Base-by-base conservation (phyloP, 2,113 vertebrate species). In the Zapus hudsonius region DNA sequence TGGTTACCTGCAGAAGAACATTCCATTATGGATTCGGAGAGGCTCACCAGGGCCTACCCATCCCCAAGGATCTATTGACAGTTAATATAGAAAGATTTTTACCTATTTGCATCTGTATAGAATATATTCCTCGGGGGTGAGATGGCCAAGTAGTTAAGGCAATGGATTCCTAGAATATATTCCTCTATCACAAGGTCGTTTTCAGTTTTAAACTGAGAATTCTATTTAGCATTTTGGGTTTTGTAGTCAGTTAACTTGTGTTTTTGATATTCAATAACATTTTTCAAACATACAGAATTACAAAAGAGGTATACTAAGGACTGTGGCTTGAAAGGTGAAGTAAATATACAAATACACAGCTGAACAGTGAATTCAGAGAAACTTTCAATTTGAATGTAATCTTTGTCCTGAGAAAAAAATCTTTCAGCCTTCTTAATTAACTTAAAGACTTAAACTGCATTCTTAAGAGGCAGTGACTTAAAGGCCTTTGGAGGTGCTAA, bases 401-500 rank as follows among this genome's bases (percentile, higher is more conserved):
- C 25, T 83, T 93, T 64, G 27, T 81, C 29, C n/a, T 47, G 5
- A 93, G 5, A 44, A 91, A n/a, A 83, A 6, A 19, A 72, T 79
- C 64, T 73, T 47, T 96, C 44, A 87, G 42, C 13, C 17, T 90
- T 91, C 42, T 80, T 72, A 31, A 66, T 36, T 76, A 81, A 55
- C 81, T 84, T 88, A 73, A 93, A 89, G 38, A 69, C n/a, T 52
- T 89, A 87, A 75, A 3, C 5, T 73, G 25, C 87, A 64, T 93
- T 89, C 27, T 40, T 70, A 78, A 52, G 44, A 3, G 11, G 12
- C 20, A 70, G 25, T 84, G 70, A 67, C 4, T 23, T 84, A 70
- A 86, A 73, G 3, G 0, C 4, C 25, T 94, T 94, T 70, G 3
- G 23, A 3, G 12, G 23, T 90, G 73, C 57, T 78, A 76, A 78